Evolutionary conservation across 2,888 invertebrate species (phyloP), one percentile per base, ranked within the genome.

Genomic region (Vandiemenella viatica): DNA sequence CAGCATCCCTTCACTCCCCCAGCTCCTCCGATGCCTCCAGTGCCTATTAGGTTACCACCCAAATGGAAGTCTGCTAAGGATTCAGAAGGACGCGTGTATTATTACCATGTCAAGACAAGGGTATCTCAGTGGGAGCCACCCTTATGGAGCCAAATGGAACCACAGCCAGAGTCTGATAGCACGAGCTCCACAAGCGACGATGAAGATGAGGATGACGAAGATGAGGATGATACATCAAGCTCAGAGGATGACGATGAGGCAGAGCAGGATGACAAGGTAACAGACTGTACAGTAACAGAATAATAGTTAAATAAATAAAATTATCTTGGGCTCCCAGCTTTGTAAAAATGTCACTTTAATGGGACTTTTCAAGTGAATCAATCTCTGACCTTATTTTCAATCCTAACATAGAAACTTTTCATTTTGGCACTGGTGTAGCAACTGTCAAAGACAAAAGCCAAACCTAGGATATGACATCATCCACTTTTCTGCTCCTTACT

Each of bases 11-110:
- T 49, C 23, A 50, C 45, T 20, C 52, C 51, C 8, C 38, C 43
- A 8, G 47, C 54, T 1, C 52, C 55, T 13, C 53, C 51, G 8
- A 50, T 54, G 5, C 50, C 46, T n/a, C 50, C 50, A 4, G 46
- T 50, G n/a, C 70, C 73, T 1, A 70, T 73, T 22, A 75, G 81
- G 56, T 67, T 93, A 50, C 90, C 91, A 0, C 82, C 83, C 0
- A 77, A 83, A 61, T 97, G 96, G 96, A 85, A 87, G 59, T 82
- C 80, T 58, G 84, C 88, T 0, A 73, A 76, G 53, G 92, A 93
- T 63, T 68, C 74, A 3, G 80, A 83, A 47, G 93, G 93, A 0
- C 76, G 90, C 55, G 76, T 81, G 0, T 96, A 93, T 67, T 97
- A 91, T 69, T 97, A 93, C 68, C 91, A 96, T 65, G 71, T 81